These are phyloP conservation scores for Cossypha caffra DNA, from an alignment of 2,797 vertebrate species.

Conservation along the genomic window DNA sequence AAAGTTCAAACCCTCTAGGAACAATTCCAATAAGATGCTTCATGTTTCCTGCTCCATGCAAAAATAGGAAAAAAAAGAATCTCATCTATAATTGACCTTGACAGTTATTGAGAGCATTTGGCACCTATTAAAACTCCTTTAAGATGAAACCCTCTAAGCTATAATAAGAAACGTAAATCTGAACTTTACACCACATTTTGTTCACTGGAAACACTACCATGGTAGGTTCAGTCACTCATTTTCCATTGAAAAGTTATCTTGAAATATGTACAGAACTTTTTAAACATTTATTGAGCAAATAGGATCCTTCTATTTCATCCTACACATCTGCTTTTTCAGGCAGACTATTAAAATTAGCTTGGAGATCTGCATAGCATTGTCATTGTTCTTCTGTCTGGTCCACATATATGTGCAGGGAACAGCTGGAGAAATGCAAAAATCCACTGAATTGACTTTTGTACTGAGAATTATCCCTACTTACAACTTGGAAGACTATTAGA, in stretches of 20 bases:
- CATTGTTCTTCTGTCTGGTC: background rate
- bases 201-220: background rate
- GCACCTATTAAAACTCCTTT: constrained; percentile 10
- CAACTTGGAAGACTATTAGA: background rate
- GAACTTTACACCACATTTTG: background rate
- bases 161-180: constrained; percentile 15
- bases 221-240: background rate
- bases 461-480: background rate
- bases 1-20: constrained; percentile 33
- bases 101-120: constrained; percentile 34
- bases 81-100: constrained; percentile 36
- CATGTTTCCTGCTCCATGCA: background rate
- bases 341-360: background rate
- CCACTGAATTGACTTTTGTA: background rate
- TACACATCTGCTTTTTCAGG: background rate
- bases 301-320: background rate
- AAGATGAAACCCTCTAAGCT: constrained; percentile 19
- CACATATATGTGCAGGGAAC: background rate
- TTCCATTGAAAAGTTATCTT: background rate
- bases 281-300: background rate
- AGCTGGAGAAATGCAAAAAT: background rate
- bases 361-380: background rate
- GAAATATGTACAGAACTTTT: background rate
- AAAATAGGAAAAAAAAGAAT: background rate
- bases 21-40: constrained; percentile 37